Percentiles rank a stretch among this genome's conserved stretches.
phyloP scores from a whole-genome alignment of 2,113 vertebrate genomes.

The Dicentrarchus labrax region DNA sequence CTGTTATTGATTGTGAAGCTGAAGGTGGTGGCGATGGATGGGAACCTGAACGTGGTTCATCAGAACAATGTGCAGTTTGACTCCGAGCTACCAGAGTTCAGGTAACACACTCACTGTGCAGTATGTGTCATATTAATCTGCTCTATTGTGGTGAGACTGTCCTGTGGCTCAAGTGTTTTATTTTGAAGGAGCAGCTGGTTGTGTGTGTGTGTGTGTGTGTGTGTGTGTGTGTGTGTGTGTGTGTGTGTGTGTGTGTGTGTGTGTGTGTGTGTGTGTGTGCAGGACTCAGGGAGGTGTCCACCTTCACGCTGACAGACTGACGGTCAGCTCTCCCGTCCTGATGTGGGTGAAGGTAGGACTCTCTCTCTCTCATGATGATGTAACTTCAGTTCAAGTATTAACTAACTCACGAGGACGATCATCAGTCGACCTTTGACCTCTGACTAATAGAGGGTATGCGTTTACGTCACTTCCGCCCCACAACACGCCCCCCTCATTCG shows the following conservation, averaged over 20 bases:
- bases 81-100: constrained; percentile 91
- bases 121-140: background rate
- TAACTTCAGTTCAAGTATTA: background rate
- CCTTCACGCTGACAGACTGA: constrained; percentile 88
- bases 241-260: background rate
- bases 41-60: constrained; percentile 85
- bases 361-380: background rate
- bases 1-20: constrained; percentile 80
- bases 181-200: background rate
- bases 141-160: no score
- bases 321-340: constrained; percentile 93
- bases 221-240: background rate
- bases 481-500: no score
- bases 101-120: constrained; percentile 77
- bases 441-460: no score
- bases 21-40: constrained; percentile 91
- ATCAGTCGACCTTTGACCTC: background rate
- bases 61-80: constrained; percentile 93
- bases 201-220: background rate
- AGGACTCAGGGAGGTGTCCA: constrained; percentile 94
- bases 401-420: rapidly evolving
- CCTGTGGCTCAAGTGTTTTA: background rate
- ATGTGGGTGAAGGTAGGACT: constrained; percentile 95
- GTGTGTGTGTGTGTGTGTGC: background rate
- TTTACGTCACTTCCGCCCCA: no score